A percentile compares a stretch with the other conserved stretches of the same genome.
phyloP scores from a whole-genome alignment of 2,113 vertebrate species.

The Salvelinus alpinus region DNA sequence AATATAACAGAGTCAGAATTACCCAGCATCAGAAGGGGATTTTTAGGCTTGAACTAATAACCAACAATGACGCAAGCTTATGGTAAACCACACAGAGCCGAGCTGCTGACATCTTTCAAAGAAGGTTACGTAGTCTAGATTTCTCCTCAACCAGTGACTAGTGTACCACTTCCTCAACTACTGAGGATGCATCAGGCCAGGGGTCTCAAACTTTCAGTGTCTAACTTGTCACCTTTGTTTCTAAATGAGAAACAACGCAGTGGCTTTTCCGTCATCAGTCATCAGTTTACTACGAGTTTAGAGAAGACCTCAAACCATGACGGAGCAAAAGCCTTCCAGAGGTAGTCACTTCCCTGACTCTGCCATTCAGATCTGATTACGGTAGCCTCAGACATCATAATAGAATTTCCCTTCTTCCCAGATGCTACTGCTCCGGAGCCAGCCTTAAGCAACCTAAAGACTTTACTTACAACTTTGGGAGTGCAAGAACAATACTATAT shows the following conservation, averaged over 20 bases:
- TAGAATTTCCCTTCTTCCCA: conserved; percentile 1
- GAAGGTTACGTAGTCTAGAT: too few relatives aligned
- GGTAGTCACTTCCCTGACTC: neutral
- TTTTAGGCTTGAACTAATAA: too few relatives aligned
- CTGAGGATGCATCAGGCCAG: too few relatives aligned
- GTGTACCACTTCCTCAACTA: too few relatives aligned
- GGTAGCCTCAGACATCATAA: conserved; percentile 13
- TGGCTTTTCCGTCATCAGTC: neutral
- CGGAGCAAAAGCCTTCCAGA: neutral
- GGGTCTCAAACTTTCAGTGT: too few relatives aligned
- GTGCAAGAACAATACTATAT: neutral
- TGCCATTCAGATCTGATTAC: neutral
- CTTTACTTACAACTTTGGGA: neutral
- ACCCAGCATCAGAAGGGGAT: neutral
- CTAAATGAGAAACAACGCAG: neutral
- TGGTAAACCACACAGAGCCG: too few relatives aligned
- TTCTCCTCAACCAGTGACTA: too few relatives aligned
- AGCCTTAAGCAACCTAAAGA: neutral
- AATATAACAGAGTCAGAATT: neutral
- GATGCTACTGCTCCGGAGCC: neutral
- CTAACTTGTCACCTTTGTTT: too few relatives aligned
- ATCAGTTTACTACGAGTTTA: neutral
- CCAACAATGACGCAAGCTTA: too few relatives aligned
- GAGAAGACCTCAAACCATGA: neutral
- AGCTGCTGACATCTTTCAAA: too few relatives aligned